Evolutionary conservation across 2,113 vertebrate genomes (phyloP).

Genomic region (Orthonyx spaldingii): DNA sequence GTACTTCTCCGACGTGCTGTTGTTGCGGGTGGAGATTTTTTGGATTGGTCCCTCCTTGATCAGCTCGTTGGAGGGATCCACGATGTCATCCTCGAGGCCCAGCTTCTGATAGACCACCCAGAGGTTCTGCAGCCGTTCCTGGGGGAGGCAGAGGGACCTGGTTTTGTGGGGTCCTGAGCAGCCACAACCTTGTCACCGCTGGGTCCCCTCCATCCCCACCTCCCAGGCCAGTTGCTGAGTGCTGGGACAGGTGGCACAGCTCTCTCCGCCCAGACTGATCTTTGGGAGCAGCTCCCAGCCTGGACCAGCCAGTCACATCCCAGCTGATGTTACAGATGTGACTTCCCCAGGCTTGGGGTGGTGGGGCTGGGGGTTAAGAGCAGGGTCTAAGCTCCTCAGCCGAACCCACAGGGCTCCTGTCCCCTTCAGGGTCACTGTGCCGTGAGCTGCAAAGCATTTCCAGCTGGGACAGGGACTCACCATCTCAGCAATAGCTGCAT

Average conservation of each 20-base stretch:
- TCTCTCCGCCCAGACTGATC: neutral
- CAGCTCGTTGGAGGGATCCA: conserved; percentile 76
- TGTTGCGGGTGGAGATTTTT: conserved; percentile 74
- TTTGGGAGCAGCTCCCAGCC: neutral
- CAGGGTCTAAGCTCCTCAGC: neutral
- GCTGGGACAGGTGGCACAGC: neutral
- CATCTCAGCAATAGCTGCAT: conserved; percentile 73
- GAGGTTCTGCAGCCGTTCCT: conserved; percentile 77
- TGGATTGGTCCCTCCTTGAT: conserved; percentile 74
- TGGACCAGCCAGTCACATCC: neutral
- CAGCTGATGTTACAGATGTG: neutral
- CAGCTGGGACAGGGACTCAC: conserved; percentile 45
- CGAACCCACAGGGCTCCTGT: neutral
- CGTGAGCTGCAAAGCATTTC: neutral
- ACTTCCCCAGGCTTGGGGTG: neutral
- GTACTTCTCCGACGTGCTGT: conserved; percentile 71
- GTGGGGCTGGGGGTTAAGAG: neutral
- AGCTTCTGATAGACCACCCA: conserved; percentile 77
- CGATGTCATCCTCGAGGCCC: conserved; percentile 72
- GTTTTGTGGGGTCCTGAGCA: neutral
- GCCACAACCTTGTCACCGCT: neutral
- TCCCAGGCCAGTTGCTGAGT: neutral
- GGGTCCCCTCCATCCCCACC: neutral
- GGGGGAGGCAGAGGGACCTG: neutral
- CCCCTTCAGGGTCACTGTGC: neutral